Conservation (phyloP, 2,113 vertebrate genomes). For the Stigmatopora nigra region DNA sequence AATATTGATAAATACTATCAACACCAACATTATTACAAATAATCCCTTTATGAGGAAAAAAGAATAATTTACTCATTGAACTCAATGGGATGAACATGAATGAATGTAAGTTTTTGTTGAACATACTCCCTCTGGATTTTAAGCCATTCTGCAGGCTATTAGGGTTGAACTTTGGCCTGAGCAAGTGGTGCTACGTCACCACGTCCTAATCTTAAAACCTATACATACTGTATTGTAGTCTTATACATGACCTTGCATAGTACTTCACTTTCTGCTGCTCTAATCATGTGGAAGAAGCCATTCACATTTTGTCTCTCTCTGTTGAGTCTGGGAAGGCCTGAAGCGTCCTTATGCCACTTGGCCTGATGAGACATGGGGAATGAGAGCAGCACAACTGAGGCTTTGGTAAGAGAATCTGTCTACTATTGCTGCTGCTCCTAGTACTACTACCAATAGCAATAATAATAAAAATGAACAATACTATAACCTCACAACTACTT, state of each 20-base stretch:
- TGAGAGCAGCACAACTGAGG: conserved; percentile 65
- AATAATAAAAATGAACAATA: neutral
- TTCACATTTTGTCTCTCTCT: conserved; percentile 9
- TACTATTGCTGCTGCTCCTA: conserved; percentile 4
- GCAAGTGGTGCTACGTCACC: conserved; percentile 27
- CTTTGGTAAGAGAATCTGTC: conserved; percentile 53
- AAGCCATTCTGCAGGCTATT: conserved; percentile 11
- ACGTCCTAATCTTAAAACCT: conserved; percentile 40
- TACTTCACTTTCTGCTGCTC: conserved; percentile 23
- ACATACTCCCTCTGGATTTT: neutral
- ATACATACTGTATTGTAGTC: neutral
- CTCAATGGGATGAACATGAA: too few relatives aligned
- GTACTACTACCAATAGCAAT: neutral
- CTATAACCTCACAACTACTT: neutral
- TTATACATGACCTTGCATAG: neutral
- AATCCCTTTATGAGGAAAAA: neutral
- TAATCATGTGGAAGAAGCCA: conserved; percentile 41
- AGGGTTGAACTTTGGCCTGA: conserved; percentile 44
- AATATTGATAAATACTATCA: too few relatives aligned
- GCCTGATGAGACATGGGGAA: conserved; percentile 68
- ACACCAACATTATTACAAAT: neutral
- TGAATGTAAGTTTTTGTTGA: conserved; percentile 1
- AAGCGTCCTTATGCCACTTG: conserved; percentile 20
- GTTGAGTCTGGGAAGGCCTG: conserved; percentile 7
- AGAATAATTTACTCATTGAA: neutral